Base-by-base conservation (phyloP, 2,888 invertebrate genomes). In the Leuctra nigra region DNA sequence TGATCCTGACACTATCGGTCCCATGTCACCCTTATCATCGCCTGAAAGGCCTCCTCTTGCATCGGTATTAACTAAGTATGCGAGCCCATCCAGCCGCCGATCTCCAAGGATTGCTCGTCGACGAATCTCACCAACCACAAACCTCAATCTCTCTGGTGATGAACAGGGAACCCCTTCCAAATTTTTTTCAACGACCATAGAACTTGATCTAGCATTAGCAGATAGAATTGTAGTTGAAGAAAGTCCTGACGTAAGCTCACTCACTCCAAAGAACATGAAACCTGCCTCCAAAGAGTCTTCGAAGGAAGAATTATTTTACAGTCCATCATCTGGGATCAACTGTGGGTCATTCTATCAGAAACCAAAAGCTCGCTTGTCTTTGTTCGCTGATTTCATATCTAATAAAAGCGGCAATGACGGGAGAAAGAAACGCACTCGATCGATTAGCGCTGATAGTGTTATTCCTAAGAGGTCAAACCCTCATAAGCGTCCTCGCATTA, bases 331-430 rank as follows among this genome's bases (percentile, higher is more conserved):
- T 1, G 50, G 50, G 3, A 20, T 50, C 35, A 29, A 20, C n/a
- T 33, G 33, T 4, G 20, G 38, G 16, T 76, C 75, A 0, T 81
- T 81, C 66, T 81, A 81, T 63, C 76, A 78, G 0, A 79, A 77
- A 67, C 67, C 68, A 23, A 64, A 47, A 33, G 23, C 55, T 50
- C 14, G 22, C 3, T 4, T 53, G 52, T 50, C 39, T 18, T 25
- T 25, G 52, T 56, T 57, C 24, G 25, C 35, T 4, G 56, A 44
- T 13, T 55, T 54, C 9, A 50, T 53, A 18, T 29, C n/a, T 4
- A 53, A 57, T 14, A 16, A 36, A n/a, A 18, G n/a, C 6, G 4
- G 14, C 2, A 55, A 59, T 18, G 44, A 24, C 11, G 52, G 50
- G 16, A 61, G 58, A 50, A 48, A 39, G 24, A 58, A 59, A 47